phyloP scores from a whole-genome alignment of 2,888 invertebrate genomes.

The Alloscopus bannaensis region DNA sequence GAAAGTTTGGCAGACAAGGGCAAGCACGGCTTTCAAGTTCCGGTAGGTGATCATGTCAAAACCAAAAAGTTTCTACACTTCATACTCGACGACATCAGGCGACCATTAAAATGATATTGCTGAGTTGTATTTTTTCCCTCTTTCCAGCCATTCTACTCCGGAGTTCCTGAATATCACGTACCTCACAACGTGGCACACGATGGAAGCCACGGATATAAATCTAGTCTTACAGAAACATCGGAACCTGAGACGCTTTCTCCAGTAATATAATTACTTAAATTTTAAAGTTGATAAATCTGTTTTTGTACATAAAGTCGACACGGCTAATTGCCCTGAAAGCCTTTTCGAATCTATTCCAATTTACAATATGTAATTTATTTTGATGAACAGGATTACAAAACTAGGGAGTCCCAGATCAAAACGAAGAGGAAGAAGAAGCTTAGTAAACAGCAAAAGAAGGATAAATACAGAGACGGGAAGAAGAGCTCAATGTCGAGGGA shows the following conservation, averaged over 20 bases:
- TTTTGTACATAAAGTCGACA: no score
- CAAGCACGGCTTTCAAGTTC: slow-evolving; percentile 25
- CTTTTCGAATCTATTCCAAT: not conserved
- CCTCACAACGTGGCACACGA: not conserved
- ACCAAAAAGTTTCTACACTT: not conserved
- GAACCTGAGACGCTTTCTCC: slow-evolving; percentile 52
- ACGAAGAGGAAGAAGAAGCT: not conserved
- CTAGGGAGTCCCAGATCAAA: slow-evolving; percentile 22
- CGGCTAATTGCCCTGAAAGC: slow-evolving; percentile 6
- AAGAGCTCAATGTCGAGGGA: slow-evolving; percentile 33
- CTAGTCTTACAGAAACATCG: slow-evolving; percentile 42
- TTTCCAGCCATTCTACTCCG: not conserved
- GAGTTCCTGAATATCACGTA: no score
- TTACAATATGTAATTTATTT: no score
- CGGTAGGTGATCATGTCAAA: no score
- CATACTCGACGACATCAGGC: no score
- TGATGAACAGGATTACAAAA: slow-evolving; percentile 45
- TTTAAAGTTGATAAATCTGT: slow-evolving; percentile 3
- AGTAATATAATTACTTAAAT: slow-evolving; percentile 20
- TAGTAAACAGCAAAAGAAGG: slow-evolving; percentile 25
- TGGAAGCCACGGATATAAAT: slow-evolving; percentile 48
- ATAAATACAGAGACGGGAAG: slow-evolving; percentile 19
- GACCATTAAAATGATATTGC: no score
- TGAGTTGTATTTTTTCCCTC: not conserved
- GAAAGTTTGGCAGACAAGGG: slow-evolving; percentile 37